Evolutionary conservation across 2,888 invertebrate species (phyloP).

Genomic region (Limnephilus rhombicus): DNA sequence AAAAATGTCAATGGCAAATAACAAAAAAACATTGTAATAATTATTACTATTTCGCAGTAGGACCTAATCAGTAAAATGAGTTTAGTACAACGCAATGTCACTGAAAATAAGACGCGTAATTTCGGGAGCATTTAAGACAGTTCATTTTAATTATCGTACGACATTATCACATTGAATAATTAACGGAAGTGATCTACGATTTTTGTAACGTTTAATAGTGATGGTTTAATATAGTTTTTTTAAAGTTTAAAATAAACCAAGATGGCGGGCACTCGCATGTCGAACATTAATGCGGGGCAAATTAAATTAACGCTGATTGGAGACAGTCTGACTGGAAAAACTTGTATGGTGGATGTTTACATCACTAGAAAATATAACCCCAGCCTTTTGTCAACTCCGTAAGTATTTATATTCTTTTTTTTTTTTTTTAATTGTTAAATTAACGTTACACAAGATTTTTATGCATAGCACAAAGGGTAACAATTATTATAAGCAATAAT

Average conservation of each 20-base stretch:
- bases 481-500: too few relatives aligned
- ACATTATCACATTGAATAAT: not conserved
- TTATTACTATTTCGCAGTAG: not conserved
- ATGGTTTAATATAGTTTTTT: not conserved
- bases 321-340: slow-evolving; percentile 95
- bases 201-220: not conserved
- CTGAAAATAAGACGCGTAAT: not conserved
- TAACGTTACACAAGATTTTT: too few relatives aligned
- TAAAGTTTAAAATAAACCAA: not conserved
- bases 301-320: slow-evolving; percentile 92
- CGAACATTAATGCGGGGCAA: not conserved
- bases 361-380: slow-evolving; percentile 89
- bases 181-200: not conserved
- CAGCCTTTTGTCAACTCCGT: slow-evolving; percentile 94
- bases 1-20: not conserved
- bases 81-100: not conserved
- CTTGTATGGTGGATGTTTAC: slow-evolving; percentile 92
- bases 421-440: too few relatives aligned
- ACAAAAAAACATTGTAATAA: not conserved
- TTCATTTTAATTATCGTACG: not conserved
- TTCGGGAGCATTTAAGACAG: not conserved
- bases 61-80: not conserved
- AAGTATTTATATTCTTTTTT: slow-evolving; percentile 70
- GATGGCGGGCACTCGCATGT: not conserved
- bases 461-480: too few relatives aligned